Conservation (phyloP, 2,888 invertebrate species). For the Amphipoea oculea region DNA sequence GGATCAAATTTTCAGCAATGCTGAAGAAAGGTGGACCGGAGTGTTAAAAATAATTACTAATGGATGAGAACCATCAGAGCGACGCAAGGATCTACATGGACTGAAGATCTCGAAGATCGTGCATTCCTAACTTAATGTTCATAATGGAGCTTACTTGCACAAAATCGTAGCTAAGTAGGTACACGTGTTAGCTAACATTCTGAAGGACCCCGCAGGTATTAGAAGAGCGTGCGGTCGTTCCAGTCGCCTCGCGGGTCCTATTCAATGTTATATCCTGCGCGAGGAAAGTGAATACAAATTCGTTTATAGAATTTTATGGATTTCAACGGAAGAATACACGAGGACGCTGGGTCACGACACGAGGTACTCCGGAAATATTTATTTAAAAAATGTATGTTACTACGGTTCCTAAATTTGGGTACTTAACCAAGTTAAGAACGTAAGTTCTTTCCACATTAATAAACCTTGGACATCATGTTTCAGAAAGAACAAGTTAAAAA, state of each 20-base stretch:
- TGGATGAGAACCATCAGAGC: neutral
- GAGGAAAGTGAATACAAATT: conserved; percentile 52
- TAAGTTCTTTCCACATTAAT: neutral
- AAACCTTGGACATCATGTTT: neutral
- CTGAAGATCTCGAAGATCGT: neutral
- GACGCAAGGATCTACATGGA: neutral
- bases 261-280: conserved; percentile 21
- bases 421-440: too few species aligned
- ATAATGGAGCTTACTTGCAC: conserved; percentile 37
- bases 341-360: neutral
- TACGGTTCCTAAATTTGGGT: neutral
- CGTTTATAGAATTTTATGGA: conserved; percentile 47
- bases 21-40: too few species aligned
- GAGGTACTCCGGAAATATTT: neutral
- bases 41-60: too few species aligned
- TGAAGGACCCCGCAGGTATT: neutral
- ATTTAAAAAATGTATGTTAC: conserved; percentile 4
- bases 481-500: neutral
- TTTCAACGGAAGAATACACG: conserved; percentile 15
- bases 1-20: neutral
- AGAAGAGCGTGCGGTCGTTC: neutral
- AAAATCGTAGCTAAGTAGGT: conserved; percentile 16
- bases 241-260: conserved; percentile 32
- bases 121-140: conserved; percentile 1
- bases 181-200: conserved; percentile 9